Evolutionary conservation across 1,140 invertebrate species (phyloP).

Genomic region (Ditylenchus dipsaci): DNA sequence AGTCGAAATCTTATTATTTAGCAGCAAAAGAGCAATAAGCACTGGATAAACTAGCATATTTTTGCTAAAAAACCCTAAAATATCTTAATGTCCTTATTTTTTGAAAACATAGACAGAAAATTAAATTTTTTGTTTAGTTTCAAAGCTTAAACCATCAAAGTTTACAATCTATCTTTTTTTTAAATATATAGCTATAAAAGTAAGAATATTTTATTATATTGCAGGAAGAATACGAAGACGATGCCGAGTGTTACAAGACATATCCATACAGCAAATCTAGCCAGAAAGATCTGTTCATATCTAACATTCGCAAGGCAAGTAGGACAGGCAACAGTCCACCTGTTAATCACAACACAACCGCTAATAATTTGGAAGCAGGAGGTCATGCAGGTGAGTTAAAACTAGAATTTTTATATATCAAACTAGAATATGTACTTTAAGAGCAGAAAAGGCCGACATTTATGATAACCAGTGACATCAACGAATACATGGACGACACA

Average conservation of each 20-base stretch:
- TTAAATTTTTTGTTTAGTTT: no score
- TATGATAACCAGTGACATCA: constrained; percentile 6
- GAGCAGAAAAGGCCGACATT: constrained; percentile 1
- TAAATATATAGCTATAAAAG: no score
- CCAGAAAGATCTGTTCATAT: constrained; percentile 18
- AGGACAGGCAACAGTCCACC: background rate
- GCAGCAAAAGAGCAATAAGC: no score
- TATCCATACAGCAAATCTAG: constrained; percentile 36
- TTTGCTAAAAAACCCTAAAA: no score
- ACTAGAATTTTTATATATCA: background rate
- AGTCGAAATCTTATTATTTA: no score
- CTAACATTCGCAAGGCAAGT: constrained; percentile 16
- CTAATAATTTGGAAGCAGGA: background rate
- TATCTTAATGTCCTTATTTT: no score
- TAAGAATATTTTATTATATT: no score
- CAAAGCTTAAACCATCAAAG: no score
- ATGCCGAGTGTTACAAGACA: constrained; percentile 23
- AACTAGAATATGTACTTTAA: background rate
- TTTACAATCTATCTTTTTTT: no score
- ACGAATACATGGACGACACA: background rate
- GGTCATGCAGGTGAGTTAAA: background rate
- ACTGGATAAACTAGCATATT: no score
- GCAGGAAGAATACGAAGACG: constrained; percentile 7
- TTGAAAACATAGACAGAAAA: no score
- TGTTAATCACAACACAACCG: background rate